Evolutionary conservation across 2,797 vertebrate species (phyloP).

Genomic region (Morelia viridis): DNA sequence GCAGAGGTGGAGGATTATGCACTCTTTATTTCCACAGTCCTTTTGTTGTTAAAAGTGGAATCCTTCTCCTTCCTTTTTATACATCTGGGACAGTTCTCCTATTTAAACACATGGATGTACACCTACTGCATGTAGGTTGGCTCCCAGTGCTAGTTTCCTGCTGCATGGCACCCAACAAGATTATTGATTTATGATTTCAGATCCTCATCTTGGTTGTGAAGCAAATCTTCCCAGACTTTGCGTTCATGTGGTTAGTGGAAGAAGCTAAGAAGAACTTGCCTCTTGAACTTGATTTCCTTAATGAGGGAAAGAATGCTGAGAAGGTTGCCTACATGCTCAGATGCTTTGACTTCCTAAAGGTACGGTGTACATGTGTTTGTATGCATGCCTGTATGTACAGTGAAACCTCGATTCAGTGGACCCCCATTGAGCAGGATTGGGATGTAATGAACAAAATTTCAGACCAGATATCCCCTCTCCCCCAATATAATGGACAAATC

Average conservation of each 20-base stretch:
- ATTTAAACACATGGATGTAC: neutral
- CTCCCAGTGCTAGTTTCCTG: neutral
- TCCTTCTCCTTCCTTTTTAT: neutral
- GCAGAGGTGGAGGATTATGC: neutral
- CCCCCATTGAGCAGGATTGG: neutral
- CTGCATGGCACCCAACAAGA: neutral
- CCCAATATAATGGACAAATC: neutral
- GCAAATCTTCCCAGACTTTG: conserved; percentile 94
- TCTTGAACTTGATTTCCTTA: conserved; percentile 92
- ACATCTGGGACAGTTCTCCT: neutral
- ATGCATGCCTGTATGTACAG: neutral
- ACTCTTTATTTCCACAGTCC: neutral
- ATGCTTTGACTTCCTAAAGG: conserved; percentile 89
- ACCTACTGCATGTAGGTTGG: neutral
- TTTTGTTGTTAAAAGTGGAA: neutral
- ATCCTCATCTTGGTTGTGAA: conserved; percentile 84
- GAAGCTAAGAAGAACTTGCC: conserved; percentile 97
- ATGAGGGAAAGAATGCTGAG: conserved; percentile 93
- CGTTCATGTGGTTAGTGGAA: conserved; percentile 96
- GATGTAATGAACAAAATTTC: neutral
- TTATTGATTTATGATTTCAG: conserved; percentile 68
- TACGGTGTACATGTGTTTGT: conserved; percentile 52
- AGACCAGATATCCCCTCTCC: neutral
- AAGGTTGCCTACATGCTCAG: conserved; percentile 85
- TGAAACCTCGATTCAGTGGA: neutral